Conservation (phyloP, 2,888 invertebrate species). For the Pachycephus smyrnensis region DNA sequence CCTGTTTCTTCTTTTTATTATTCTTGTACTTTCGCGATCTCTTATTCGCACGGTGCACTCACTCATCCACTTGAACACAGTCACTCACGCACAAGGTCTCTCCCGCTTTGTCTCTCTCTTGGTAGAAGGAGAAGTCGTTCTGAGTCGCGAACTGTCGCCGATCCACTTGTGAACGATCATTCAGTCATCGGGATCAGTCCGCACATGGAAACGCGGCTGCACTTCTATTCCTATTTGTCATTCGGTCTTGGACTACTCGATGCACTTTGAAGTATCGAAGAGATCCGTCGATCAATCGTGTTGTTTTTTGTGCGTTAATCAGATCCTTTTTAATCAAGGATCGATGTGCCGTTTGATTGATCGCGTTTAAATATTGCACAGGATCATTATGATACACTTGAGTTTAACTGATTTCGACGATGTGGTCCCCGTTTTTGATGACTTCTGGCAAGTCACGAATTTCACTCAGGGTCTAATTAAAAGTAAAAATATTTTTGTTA, state of each 20-base stretch:
- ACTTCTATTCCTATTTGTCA: constrained; percentile 3
- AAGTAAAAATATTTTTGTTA: not conserved
- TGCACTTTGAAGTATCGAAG: not conserved
- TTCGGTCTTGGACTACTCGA: not conserved
- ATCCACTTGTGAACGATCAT: constrained; percentile 16
- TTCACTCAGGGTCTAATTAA: not conserved
- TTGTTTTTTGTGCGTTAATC: not conserved
- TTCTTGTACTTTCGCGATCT: not conserved
- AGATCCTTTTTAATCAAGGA: not conserved
- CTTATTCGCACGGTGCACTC: not conserved
- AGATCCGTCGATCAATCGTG: not conserved
- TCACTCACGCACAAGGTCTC: not conserved
- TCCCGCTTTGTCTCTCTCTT: not conserved
- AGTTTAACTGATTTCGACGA: not conserved
- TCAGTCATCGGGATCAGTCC: constrained; percentile 19
- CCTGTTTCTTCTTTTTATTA: not conserved
- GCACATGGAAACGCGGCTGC: constrained; percentile 22
- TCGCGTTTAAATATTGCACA: not conserved
- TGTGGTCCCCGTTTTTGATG: not conserved
- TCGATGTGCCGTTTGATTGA: not conserved
- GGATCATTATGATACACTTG: not conserved
- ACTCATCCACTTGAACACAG: not conserved
- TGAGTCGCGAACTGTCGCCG: not conserved
- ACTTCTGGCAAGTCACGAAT: not conserved
- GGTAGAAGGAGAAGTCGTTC: not conserved